Conservation (phyloP, 2,113 vertebrate genomes). For the Regulus satrapa region DNA sequence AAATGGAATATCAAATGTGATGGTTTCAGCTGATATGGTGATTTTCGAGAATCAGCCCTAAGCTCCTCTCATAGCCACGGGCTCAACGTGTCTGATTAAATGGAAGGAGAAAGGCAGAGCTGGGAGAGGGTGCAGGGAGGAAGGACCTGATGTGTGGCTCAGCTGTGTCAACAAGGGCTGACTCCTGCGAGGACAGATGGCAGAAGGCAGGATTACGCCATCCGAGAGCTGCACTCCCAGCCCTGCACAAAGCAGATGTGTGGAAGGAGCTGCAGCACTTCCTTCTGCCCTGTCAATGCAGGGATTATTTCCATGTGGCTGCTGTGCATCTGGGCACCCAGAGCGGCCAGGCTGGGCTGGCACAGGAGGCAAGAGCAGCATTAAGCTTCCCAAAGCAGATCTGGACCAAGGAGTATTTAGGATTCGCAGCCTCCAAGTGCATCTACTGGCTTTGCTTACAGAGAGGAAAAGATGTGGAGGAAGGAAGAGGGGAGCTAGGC, state of each 20-base stretch:
- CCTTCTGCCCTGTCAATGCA: neutral
- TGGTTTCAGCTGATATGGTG: constrained; percentile 49
- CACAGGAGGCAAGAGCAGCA: neutral
- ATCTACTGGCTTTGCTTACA: neutral
- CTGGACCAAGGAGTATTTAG: neutral
- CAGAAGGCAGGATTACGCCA: constrained; percentile 4
- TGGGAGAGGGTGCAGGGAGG: neutral
- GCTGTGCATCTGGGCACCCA: constrained; percentile 1
- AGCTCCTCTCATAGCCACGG: constrained; percentile 7
- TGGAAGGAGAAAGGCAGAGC: constrained; percentile 29
- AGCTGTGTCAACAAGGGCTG: constrained; percentile 19
- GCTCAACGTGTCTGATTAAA: constrained; percentile 43
- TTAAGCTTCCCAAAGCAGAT: neutral
- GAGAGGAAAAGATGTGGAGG: neutral
- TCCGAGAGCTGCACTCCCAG: neutral
- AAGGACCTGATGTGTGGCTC: neutral
- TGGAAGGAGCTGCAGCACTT: neutral
- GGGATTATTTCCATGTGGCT: neutral
- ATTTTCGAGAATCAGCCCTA: constrained; percentile 46
- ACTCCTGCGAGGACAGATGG: constrained; percentile 36
- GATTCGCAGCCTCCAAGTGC: fast-evolving
- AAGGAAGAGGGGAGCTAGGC: neutral
- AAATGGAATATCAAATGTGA: constrained; percentile 62
- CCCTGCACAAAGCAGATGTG: constrained; percentile 10
- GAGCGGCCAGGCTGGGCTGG: neutral